Conservation (phyloP, 1,140 invertebrate species). For the Megalonaias nervosa region DNA sequence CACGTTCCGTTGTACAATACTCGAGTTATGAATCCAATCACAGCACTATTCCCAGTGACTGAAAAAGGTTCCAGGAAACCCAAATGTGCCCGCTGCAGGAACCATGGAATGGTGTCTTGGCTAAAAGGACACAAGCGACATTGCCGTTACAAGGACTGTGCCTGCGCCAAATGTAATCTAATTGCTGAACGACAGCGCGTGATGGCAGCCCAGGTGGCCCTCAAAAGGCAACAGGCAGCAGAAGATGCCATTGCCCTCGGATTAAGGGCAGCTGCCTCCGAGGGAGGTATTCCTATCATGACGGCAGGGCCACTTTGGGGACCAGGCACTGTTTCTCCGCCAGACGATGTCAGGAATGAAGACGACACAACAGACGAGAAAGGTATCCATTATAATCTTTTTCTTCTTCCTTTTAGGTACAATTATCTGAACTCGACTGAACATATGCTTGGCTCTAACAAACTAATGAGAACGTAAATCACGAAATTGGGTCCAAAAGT, state of each 20-base stretch:
- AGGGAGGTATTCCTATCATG: slow-evolving; percentile 83
- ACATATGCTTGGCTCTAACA: no score
- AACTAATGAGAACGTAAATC: no score
- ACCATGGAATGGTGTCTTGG: slow-evolving; percentile 87
- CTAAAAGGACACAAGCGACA: slow-evolving; percentile 93
- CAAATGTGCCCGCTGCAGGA: slow-evolving; percentile 79
- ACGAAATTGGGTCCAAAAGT: no score
- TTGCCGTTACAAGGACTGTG: slow-evolving; percentile 86
- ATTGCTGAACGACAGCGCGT: slow-evolving; percentile 76
- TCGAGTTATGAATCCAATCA: slow-evolving; percentile 52
- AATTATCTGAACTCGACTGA: no score
- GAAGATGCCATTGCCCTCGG: slow-evolving; percentile 97
- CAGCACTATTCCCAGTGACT: slow-evolving; percentile 66
- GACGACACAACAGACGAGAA: slow-evolving; percentile 11
- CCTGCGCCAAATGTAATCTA: slow-evolving; percentile 86
- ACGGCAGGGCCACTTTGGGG: slow-evolving; percentile 93
- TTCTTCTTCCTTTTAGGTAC: not conserved
- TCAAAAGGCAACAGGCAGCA: slow-evolving; percentile 96
- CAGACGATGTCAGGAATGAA: slow-evolving; percentile 27
- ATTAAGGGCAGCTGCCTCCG: slow-evolving; percentile 90
- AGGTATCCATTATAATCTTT: slow-evolving; percentile 4
- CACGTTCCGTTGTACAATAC: no score
- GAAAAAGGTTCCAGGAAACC: slow-evolving; percentile 72
- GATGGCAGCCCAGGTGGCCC: slow-evolving; percentile 84
- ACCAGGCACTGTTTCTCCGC: slow-evolving; percentile 64